These are phyloP conservation scores for Beroe ovata DNA, from an alignment of 37 sponge, comb jelly and placozoan species.

Conservation along the genomic window DNA sequence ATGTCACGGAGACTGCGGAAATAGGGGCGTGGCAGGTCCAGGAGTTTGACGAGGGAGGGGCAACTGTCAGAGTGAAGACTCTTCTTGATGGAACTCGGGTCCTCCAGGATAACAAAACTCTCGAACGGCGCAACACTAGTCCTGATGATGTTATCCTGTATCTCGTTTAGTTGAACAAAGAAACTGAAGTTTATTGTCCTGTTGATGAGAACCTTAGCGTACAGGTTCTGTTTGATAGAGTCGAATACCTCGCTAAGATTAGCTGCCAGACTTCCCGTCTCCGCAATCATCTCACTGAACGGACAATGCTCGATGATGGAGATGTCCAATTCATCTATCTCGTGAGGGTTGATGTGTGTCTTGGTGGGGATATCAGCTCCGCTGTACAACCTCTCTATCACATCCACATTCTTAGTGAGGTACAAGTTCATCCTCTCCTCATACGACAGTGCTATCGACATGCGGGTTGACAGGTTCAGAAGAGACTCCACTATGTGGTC, in stretches of 20 bases:
- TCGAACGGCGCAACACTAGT: slow-evolving; percentile 49
- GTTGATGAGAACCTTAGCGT: slow-evolving; percentile 60
- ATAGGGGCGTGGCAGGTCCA: slow-evolving; percentile 57
- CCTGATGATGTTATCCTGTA: background rate
- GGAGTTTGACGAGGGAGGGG: slow-evolving; percentile 35
- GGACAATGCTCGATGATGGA: slow-evolving; percentile 57
- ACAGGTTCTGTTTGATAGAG: slow-evolving; percentile 6
- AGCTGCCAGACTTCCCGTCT: background rate
- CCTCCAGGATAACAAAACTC: slow-evolving; percentile 50
- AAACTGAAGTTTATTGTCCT: slow-evolving; percentile 61
- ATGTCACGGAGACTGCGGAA: slow-evolving; percentile 61
- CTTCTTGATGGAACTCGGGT: slow-evolving; percentile 3
- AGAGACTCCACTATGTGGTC: slow-evolving; percentile 38
- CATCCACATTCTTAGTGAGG: slow-evolving; percentile 24
- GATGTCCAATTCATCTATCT: slow-evolving; percentile 12
- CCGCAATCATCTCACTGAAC: slow-evolving; percentile 30
- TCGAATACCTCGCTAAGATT: slow-evolving; percentile 18
- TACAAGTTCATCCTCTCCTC: slow-evolving; percentile 1
- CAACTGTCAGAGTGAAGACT: slow-evolving; percentile 7
- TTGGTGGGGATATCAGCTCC: slow-evolving; percentile 21
- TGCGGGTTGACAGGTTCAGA: slow-evolving; percentile 10
- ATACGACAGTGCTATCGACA: slow-evolving; percentile 42
- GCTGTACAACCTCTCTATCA: slow-evolving; percentile 28
- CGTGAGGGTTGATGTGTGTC: background rate
- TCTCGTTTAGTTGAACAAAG: slow-evolving; percentile 15